Evolutionary conservation across 1,140 invertebrate genomes (phyloP).

Genomic region (Apolygus lucorum): DNA sequence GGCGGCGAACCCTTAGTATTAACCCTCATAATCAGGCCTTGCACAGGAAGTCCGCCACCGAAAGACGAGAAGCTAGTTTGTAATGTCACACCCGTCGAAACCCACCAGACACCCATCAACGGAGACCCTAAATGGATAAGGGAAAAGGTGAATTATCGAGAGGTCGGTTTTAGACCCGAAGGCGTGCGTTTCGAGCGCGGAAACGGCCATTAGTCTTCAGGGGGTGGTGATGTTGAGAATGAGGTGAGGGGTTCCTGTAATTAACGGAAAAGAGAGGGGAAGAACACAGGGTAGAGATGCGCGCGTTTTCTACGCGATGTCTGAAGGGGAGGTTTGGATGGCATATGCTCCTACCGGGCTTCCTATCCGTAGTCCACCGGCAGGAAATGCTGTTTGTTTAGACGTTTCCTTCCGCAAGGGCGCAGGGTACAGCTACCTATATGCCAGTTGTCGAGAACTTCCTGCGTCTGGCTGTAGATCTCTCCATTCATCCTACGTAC

Average conservation of each 20-base stretch:
- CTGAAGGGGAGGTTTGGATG: background rate
- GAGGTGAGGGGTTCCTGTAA: background rate
- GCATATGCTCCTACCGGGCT: constrained; percentile 2
- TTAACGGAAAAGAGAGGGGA: background rate
- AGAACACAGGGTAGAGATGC: background rate
- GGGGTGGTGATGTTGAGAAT: background rate
- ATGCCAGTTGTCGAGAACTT: too few relatives aligned
- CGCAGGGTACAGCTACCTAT: too few relatives aligned
- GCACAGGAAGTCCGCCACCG: background rate
- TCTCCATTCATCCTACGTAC: too few relatives aligned
- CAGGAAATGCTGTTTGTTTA: constrained; percentile 15
- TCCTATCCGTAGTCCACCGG: background rate
- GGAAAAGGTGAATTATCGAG: background rate
- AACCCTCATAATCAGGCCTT: too few relatives aligned
- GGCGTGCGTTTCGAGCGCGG: too few relatives aligned
- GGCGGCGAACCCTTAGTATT: too few relatives aligned
- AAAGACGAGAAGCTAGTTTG: background rate
- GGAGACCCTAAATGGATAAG: background rate
- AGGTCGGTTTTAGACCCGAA: background rate
- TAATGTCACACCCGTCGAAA: constrained; percentile 4
- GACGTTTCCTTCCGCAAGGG: constrained; percentile 12
- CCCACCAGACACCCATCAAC: too few relatives aligned
- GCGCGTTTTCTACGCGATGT: background rate
- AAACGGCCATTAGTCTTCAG: background rate
- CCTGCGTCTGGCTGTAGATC: too few relatives aligned